These are phyloP conservation scores for Trachelipus rathkii DNA, from an alignment of 1,140 invertebrate genomes.

Conservation along the genomic window DNA sequence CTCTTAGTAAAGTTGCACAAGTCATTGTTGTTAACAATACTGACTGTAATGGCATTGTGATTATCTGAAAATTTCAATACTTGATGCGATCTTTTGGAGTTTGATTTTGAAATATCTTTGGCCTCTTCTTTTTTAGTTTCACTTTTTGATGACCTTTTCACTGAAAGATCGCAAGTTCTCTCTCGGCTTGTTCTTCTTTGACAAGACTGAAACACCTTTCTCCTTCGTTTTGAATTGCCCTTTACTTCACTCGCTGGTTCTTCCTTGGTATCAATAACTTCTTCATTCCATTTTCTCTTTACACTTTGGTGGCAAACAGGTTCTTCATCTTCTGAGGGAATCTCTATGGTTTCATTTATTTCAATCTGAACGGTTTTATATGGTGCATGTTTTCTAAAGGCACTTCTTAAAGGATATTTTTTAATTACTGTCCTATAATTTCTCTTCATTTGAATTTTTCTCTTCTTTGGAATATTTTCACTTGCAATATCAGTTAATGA, in stretches of 20 bases:
- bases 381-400: slow-evolving; percentile 42
- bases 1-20: slow-evolving; percentile 45
- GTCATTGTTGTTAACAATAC: slow-evolving; percentile 45
- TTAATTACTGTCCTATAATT: slow-evolving; percentile 45
- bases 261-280: slow-evolving; percentile 25
- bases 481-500: not conserved
- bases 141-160: slow-evolving; percentile 29
- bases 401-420: slow-evolving; percentile 42
- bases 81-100: slow-evolving; percentile 6
- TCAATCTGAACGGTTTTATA: slow-evolving; percentile 45
- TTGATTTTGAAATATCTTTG: not conserved
- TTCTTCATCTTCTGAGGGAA: slow-evolving; percentile 35
- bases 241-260: slow-evolving; percentile 22
- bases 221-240: slow-evolving; percentile 11
- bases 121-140: slow-evolving; percentile 30
- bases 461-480: slow-evolving; percentile 26
- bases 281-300: slow-evolving; percentile 44
- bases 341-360: slow-evolving; percentile 46
- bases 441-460: slow-evolving; percentile 43
- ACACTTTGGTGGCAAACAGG: slow-evolving; percentile 32
- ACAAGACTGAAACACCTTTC: not conserved
- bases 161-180: slow-evolving; percentile 6
- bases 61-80: slow-evolving; percentile 44
- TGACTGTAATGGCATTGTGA: slow-evolving; percentile 44
- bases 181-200: not conserved